These are phyloP conservation scores for Anguilla pacifica DNA, from an alignment of 2,797 vertebrate genomes.

Conservation along the genomic window DNA sequence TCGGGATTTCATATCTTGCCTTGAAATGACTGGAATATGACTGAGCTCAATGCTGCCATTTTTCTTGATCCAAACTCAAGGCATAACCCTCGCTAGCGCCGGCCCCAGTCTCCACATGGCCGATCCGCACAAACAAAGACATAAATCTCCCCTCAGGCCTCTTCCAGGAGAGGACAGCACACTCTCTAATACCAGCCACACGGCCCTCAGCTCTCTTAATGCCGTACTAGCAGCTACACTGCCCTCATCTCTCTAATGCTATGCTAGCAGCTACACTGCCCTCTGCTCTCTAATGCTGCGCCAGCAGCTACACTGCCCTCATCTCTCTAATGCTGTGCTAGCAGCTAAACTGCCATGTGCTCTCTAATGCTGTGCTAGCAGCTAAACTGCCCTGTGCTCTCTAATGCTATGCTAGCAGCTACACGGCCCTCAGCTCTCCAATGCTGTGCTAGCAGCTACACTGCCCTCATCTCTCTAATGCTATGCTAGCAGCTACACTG, in stretches of 20 bases:
- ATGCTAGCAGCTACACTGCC: slow-evolving; percentile 39
- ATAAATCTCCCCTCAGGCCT: slow-evolving; percentile 46
- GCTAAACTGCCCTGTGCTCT: background rate
- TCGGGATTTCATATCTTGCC: slow-evolving; percentile 46
- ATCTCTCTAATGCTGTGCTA: slow-evolving; percentile 13
- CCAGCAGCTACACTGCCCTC: background rate
- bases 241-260: background rate
- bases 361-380: slow-evolving; percentile 23
- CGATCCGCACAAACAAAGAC: slow-evolving; percentile 40
- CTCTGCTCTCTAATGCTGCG: slow-evolving; percentile 31
- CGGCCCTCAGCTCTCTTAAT: slow-evolving; percentile 27
- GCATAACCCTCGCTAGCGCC: slow-evolving; percentile 6
- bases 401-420: background rate
- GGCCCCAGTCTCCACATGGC: slow-evolving; percentile 21
- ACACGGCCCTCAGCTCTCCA: slow-evolving; percentile 46
- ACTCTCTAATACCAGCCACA: slow-evolving; percentile 44
- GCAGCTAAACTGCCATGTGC: slow-evolving; percentile 41
- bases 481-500: background rate
- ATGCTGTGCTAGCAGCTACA: background rate
- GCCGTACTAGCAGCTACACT: background rate
- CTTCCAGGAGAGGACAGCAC: slow-evolving; percentile 47
- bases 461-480: background rate
- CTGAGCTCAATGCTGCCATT: slow-evolving; percentile 32
- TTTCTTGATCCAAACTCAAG: slow-evolving; percentile 12
- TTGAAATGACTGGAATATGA: slow-evolving; percentile 48